phyloP scores from a whole-genome alignment of 2,113 vertebrate genomes.

The Ictidomys tridecemlineatus region DNA sequence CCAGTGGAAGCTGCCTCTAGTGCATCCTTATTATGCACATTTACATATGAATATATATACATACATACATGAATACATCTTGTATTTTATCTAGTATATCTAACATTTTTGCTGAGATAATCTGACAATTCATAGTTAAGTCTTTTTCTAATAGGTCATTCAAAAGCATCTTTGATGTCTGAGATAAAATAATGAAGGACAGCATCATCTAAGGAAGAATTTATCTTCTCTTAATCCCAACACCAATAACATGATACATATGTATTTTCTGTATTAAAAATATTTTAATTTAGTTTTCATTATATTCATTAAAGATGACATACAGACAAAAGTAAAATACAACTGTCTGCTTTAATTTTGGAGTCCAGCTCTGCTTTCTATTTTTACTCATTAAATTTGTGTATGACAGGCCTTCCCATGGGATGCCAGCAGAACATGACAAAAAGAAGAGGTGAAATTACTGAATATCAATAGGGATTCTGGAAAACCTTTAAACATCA shows the following conservation, averaged over 20 bases:
- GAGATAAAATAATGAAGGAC: not conserved
- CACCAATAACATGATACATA: not conserved
- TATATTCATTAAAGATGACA: not conserved
- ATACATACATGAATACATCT: not conserved
- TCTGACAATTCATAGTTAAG: not conserved
- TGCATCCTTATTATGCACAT: not conserved
- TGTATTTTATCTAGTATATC: not conserved
- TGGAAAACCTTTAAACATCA: not conserved
- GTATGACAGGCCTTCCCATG: not conserved
- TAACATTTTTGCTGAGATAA: not conserved
- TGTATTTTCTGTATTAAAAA: not conserved
- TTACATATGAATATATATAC: too few species aligned
- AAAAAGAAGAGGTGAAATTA: not conserved
- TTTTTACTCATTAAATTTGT: not conserved
- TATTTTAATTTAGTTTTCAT: constrained; percentile 12
- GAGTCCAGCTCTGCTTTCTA: not conserved
- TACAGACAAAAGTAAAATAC: constrained; percentile 16
- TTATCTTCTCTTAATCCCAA: not conserved
- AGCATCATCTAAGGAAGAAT: not conserved
- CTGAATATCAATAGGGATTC: not conserved
- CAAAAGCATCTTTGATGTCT: not conserved
- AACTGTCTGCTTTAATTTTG: not conserved
- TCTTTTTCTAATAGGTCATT: not conserved
- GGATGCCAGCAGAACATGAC: not conserved
- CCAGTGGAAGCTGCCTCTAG: not conserved